Base-by-base conservation (phyloP, 2,797 vertebrate species). In the Podarcis siculus region DNA sequence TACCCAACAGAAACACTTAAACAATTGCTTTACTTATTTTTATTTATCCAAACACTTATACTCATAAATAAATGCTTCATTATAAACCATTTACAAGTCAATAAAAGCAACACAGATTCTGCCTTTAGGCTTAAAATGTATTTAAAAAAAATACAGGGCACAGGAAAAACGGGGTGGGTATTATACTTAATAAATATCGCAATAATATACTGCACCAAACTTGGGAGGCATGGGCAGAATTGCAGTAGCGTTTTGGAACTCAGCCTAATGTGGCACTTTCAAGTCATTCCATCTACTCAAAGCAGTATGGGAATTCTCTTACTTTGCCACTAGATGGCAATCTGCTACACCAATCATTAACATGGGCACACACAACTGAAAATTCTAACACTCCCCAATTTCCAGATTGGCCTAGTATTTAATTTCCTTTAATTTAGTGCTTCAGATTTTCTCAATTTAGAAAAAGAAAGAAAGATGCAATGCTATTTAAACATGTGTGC, bases 311-410 rank as follows among this genome's bases (percentile, higher is more conserved):
- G 37, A 64, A 82, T 69, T 82, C n/a, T 67, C 39, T 67, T 23
- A 42, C 45, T 89, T 55, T 32, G 39, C 89, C 92, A 72, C 85
- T 69, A 32, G 92, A 67, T 76, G 90, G 90, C 81, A 75, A 89
- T 72, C 67, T 45, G 72, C 82, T 78, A n/a, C 23, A 82, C 10
- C 7, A 0, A 1, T 86, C 66, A 79, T 2, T 73, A 1, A 79
- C 0, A 6, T 45, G 5, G 61, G 13, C 55, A 21, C 32, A 32
- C 13, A 42, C 71, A 64, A 13, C 55, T 61, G 21, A 58, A 30
- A 84, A 84, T 75, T 72, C 55, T 67, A 67, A 58, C 32, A 39
- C 45, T 37, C 17, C 58, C 64, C 81, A 78, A 79, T n/a, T 79
- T 79, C 37, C 80, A 55, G 9, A 35, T 39, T 32, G 49, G 64